Evolutionary conservation across 2,797 vertebrate genomes (phyloP).

Genomic region (Rhinichthys osculus): DNA sequence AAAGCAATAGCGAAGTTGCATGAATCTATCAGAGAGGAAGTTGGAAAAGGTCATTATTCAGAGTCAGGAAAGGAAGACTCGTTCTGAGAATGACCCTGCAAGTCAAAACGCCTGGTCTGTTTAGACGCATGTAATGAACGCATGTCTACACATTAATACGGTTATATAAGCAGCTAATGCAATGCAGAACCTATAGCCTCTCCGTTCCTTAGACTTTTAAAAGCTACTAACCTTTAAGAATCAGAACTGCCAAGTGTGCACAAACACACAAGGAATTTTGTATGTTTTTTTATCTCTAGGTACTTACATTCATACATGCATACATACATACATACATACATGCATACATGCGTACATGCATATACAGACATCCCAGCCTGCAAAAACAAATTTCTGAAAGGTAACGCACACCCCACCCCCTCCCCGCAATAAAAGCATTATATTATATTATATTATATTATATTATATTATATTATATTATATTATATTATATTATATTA

Average conservation of each 20-base stretch:
- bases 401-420: neutral
- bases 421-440: neutral
- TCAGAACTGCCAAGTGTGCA: neutral
- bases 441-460: no score
- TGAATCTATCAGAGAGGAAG: conserved; percentile 69
- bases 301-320: neutral
- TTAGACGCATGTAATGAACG: conserved; percentile 34
- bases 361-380: neutral
- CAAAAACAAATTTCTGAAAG: neutral
- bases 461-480: neutral
- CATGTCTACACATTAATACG: conserved; percentile 42
- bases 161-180: conserved; percentile 25
- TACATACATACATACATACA: no score
- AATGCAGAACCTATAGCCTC: neutral
- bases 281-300: neutral
- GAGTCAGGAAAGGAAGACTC: conserved; percentile 63
- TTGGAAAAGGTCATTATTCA: conserved; percentile 71
- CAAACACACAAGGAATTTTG: neutral
- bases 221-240: neutral
- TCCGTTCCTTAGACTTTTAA: neutral
- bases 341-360: no score
- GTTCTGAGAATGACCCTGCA: conserved; percentile 45
- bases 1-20: conserved; percentile 76
- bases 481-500: neutral
- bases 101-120: conserved; percentile 41